These are phyloP conservation scores for Sciurus niger DNA, from an alignment of 2,113 vertebrate species.

Conservation along the genomic window DNA sequence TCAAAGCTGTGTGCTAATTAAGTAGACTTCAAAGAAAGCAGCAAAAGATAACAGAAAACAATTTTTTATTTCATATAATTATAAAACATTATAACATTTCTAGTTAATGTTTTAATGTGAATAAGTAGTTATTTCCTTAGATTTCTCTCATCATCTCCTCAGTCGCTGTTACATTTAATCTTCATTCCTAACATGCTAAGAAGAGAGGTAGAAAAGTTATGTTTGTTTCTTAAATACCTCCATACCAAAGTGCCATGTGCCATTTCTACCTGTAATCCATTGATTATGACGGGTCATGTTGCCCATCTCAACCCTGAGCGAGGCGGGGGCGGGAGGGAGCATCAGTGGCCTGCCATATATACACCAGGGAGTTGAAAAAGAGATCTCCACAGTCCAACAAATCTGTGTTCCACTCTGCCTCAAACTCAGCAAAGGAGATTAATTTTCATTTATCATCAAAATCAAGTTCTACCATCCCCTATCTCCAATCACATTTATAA, in stretches of 20 bases:
- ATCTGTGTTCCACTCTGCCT: background rate
- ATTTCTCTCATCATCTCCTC: background rate
- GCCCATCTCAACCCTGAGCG: background rate
- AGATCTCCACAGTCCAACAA: background rate
- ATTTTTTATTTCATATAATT: background rate
- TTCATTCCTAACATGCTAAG: background rate
- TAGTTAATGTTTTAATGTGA: background rate
- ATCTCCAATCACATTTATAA: background rate
- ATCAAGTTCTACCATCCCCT: background rate
- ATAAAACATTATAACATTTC: background rate
- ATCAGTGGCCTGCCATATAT: background rate
- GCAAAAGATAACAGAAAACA: slow-evolving; percentile 26
- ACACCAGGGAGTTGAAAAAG: background rate
- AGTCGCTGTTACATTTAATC: background rate
- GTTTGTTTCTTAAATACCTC: background rate
- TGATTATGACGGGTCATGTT: background rate
- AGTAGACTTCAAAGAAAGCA: background rate
- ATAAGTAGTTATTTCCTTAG: background rate
- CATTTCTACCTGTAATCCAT: background rate
- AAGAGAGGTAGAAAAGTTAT: background rate
- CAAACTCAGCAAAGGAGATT: background rate
- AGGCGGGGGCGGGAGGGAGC: background rate
- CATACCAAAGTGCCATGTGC: background rate
- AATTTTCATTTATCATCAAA: slow-evolving; percentile 7
- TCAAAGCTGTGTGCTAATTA: background rate